Conservation (phyloP, 1,140 invertebrate species). For the Bursaphelenchus mucronatus region DNA sequence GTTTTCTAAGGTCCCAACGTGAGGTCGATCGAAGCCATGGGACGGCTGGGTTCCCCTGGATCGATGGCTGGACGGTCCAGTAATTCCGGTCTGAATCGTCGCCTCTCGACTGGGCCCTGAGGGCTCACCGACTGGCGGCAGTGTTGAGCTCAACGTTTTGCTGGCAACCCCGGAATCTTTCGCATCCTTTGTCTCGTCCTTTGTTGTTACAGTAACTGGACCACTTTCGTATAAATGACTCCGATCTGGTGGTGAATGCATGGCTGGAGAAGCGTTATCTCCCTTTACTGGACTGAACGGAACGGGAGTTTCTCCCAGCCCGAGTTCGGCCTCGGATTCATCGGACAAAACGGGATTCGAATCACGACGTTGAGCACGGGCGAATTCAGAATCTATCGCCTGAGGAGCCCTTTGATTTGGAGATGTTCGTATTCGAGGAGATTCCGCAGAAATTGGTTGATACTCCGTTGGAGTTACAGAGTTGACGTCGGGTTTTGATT, state of each 20-base stretch:
- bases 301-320: neutral
- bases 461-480: neutral
- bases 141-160: neutral
- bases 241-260: constrained; percentile 7
- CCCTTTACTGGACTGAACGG: neutral
- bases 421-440: constrained; percentile 5
- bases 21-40: constrained; percentile 24
- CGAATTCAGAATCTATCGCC: neutral
- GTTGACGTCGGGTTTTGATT: too few relatives aligned
- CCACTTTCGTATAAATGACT: constrained; percentile 17
- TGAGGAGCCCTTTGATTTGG: constrained; percentile 7
- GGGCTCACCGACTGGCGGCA: constrained; percentile 17
- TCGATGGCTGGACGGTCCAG: neutral
- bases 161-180: neutral
- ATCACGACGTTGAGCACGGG: too few relatives aligned
- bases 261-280: neutral
- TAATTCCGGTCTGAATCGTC: constrained; percentile 10
- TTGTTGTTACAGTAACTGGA: neutral
- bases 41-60: constrained; percentile 5
- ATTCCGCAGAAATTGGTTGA: neutral
- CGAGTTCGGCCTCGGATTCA: too few relatives aligned
- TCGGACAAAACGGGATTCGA: too few relatives aligned
- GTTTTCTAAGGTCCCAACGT: constrained; percentile 23
- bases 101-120: constrained; percentile 4
- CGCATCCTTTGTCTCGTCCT: neutral